Base-by-base conservation (phyloP, 2,888 invertebrate species). In the Amiota communis region DNA sequence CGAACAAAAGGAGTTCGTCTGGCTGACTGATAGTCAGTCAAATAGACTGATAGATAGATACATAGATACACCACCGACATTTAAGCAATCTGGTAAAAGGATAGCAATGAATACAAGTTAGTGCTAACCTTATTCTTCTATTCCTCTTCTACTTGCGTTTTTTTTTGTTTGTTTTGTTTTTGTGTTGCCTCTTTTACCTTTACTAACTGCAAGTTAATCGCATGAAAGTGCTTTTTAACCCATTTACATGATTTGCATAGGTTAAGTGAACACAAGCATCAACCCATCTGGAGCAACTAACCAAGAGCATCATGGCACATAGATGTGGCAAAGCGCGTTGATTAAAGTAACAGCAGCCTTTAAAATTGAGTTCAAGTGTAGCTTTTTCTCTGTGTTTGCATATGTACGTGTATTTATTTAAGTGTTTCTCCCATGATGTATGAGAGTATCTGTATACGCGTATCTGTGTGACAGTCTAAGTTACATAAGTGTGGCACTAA, bases 161-260 rank as follows among this genome's bases (percentile, higher is more conserved):
- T 6, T 6, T 6, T 36, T 36, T 36, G 0, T 36, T 36, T 23
- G 23, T 36, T 36, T 36, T 36, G 3, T 36, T 36, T 2, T 36
- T 36, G 3, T 36, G 36, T 36, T 36, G 36, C 36, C 36, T 36
- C 36, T 36, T 36, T 36, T 36, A 36, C 36, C 36, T 36, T 36
- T 36, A 36, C 59, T 59, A 59, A 20, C 20, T 15, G 59, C 59
- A 20, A 59, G 20, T 23, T 68, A 51, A 68, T 68, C 67, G 67
- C 67, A 68, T 68, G 51, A 68, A 68, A 68, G 67, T 51, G 67
- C 67, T 53, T 68, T 68, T 67, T 68, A 68, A 53, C 67, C 67
- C 67, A 68, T 49, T 68, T 68, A 53, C 51, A 68, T 53, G 67
- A 68, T 68, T 68, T 68, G 67, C 65, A 63, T n/a, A 59, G 17